Evolutionary conservation across 1,140 invertebrate species (phyloP).

Genomic region (Cydia pomonella): DNA sequence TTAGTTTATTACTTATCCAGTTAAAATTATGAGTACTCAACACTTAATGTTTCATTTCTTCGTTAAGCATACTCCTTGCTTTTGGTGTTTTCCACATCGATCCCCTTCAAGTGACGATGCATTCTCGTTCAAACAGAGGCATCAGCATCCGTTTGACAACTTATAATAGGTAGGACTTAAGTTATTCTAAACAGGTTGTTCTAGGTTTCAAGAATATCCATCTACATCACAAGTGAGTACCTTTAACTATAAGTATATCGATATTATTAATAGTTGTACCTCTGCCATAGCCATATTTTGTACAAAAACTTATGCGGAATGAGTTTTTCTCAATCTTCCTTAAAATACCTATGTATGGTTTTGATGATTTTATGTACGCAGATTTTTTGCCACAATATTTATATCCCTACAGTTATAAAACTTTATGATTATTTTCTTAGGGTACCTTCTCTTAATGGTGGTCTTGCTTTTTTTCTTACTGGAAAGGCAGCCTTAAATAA

Average conservation of each 20-base stretch:
- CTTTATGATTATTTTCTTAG: background rate
- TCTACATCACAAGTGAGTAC: slow-evolving; percentile 4
- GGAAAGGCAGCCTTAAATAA: too few relatives aligned
- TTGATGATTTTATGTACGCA: background rate
- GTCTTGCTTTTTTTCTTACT: too few relatives aligned
- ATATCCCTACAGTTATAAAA: background rate
- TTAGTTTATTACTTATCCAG: too few relatives aligned
- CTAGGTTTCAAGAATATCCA: background rate
- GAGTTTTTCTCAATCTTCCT: background rate
- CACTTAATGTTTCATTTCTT: too few relatives aligned
- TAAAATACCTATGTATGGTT: background rate
- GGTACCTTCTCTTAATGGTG: too few relatives aligned
- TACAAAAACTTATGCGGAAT: background rate
- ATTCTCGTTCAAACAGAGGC: too few relatives aligned
- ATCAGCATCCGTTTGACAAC: too few relatives aligned
- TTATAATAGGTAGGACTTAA: too few relatives aligned
- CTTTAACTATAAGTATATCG: background rate
- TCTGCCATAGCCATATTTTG: background rate
- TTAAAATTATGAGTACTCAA: too few relatives aligned
- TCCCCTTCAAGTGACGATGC: too few relatives aligned
- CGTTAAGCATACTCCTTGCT: too few relatives aligned
- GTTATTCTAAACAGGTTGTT: background rate
- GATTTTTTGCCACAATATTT: background rate
- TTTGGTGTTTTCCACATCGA: too few relatives aligned
- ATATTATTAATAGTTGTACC: background rate